Base-by-base conservation (phyloP, 2,113 vertebrate genomes). In the Salvelinus fontinalis region DNA sequence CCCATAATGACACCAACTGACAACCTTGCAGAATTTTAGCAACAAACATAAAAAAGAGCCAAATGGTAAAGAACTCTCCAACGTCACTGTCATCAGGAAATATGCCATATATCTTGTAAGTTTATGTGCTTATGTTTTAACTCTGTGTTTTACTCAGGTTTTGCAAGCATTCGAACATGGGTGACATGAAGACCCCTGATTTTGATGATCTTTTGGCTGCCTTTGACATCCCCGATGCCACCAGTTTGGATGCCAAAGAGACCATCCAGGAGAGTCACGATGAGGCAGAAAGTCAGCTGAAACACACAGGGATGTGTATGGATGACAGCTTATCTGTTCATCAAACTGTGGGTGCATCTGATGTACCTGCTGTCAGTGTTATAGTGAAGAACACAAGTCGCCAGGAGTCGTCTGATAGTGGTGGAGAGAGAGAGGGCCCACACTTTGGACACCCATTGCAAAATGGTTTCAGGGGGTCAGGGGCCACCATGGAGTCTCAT, bases 151-250 rank as follows among this genome's bases (percentile, higher is more conserved):
- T 59, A 66, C 85, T 26, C 83, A 95, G 95, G 84, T 94, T 88
- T 71, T 89, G 82, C 88, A 81, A 80, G 81, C 87, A 79, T 88
- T 87, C 93, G 93, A 91, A 92, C 93, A 99, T 99, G 97, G 97
- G 97, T 95, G 97, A 99, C 91, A 98, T 99, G 97, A 99, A 99
- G 92, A 99, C 97, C 86, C 97, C 97, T 9, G 97, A 99, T 92
- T 99, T 99, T 74, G 97, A 99, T 87, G 97, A 99, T 91, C 96
- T 99, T 29, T 89, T 99, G 92, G 97, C 97, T 80, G 97, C 97
- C 84, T 99, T 99, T 92, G 97, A 99, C 93, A 99, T 99, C 93
- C 97, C 97, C 4, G 97, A 99, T 90, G 95, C 97, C 0, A 96
- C 97, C 1, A 96, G 97, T 85, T 93, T 99, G 20, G 97, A 97